Conservation (phyloP, 2,888 invertebrate species). For the Himalopsyche tibetana region DNA sequence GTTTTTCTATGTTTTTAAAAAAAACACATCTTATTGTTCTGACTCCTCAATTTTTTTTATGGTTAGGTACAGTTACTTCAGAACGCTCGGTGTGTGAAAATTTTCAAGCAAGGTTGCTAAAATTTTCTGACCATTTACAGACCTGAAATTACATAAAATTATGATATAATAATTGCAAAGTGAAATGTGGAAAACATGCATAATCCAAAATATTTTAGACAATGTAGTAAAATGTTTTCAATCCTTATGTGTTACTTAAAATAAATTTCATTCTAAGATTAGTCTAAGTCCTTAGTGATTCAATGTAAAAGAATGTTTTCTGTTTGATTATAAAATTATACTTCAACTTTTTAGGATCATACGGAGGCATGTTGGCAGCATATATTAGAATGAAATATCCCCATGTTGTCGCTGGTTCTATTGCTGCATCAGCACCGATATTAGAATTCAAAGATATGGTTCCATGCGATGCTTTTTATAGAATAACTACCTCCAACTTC, state of each 20-base stretch:
- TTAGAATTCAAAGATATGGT: slow-evolving; percentile 89
- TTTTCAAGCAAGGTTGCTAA: no score
- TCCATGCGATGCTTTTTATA: slow-evolving; percentile 85
- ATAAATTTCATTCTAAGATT: background rate
- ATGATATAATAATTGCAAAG: no score
- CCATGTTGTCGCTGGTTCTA: slow-evolving; percentile 88
- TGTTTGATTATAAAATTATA: background rate
- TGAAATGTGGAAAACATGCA: no score
- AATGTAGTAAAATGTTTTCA: no score
- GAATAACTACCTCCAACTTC: slow-evolving; percentile 89
- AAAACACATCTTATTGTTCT: background rate
- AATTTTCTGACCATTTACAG: no score
- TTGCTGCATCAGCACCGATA: slow-evolving; percentile 95
- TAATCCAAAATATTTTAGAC: no score
- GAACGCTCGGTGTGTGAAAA: no score
- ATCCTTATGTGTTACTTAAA: background rate
- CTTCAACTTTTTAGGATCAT: slow-evolving; percentile 86
- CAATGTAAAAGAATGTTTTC: no score
- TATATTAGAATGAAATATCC: slow-evolving; percentile 98
- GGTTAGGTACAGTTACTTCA: background rate
- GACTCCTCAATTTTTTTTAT: background rate
- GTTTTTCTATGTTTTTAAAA: background rate
- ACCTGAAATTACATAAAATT: no score
- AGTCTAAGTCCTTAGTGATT: no score
- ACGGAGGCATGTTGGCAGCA: slow-evolving; percentile 98